Percentiles rank a stretch among this genome's conserved stretches.
Evolutionary conservation across 1,140 invertebrate genomes (phyloP).

Genomic region (Calosoma granatense): DNA sequence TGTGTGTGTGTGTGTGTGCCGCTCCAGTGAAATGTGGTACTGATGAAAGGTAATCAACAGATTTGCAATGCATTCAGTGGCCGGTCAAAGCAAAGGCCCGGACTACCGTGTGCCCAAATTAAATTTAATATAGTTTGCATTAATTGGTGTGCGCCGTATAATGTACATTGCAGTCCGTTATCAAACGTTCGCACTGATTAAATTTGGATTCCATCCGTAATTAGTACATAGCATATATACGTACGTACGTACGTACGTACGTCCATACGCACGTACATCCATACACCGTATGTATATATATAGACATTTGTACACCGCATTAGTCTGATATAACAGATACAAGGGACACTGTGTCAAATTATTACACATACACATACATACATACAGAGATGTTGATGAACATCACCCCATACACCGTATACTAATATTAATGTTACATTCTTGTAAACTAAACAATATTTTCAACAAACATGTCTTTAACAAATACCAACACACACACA

Average conservation of each 20-base stretch:
- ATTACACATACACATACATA: too few species aligned
- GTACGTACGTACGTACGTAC: background rate
- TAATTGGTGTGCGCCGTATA: background rate
- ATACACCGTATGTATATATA: background rate
- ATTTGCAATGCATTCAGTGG: conserved; percentile 7
- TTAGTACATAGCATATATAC: background rate
- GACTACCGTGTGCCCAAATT: background rate
- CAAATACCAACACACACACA: too few species aligned
- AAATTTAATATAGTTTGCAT: conserved; percentile 9
- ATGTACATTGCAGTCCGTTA: conserved; percentile 2
- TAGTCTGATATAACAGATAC: too few species aligned
- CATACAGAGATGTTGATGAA: too few species aligned
- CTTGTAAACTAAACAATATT: too few species aligned
- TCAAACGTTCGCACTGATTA: conserved; percentile 5
- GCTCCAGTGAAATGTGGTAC: background rate
- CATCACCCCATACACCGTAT: too few species aligned
- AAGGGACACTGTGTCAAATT: too few species aligned
- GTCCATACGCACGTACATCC: background rate
- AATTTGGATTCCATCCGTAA: background rate
- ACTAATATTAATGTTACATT: too few species aligned
- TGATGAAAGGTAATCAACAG: background rate
- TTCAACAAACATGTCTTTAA: too few species aligned
- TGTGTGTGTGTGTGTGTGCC: background rate
- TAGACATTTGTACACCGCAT: too few species aligned
- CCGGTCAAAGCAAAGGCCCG: conserved; percentile 5